Base-by-base conservation (phyloP, 1,140 invertebrate genomes). In the Melanaphis sacchari region DNA sequence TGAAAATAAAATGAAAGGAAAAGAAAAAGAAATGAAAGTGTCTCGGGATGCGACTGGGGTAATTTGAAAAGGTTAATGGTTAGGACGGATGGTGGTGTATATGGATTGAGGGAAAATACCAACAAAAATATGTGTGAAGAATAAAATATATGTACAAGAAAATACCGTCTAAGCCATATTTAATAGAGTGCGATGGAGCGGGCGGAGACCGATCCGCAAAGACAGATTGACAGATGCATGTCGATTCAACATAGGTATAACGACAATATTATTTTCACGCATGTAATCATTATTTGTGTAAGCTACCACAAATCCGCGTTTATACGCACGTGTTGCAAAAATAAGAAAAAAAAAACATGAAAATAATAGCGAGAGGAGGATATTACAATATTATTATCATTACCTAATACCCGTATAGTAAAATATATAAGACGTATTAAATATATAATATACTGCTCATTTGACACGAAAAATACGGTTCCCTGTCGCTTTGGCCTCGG, bases 141-240 rank as follows among this genome's bases (percentile, higher is more conserved):
- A 87, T 26, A 87, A 46, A 87, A 87, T 46, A 87, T 46, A 43
- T 46, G 31, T 87, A 87, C 84, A 41, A 87, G 4, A n/a, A 49
- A 87, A 87, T 88, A 88, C n/a, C n/a, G 18, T 52, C 87, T 88
- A 52, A 88, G 87, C 87, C 87, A 36, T 52, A 52, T 88, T 88
- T 88, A 88, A 88, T 88, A 36, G 87, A 36, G n/a, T 88, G 87
- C 46, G 31, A 3, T 24, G 43, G 46, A 49, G 43, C 46, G 87
- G 15, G 36, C 43, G 46, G n/a, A 52, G 22, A n/a, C 46, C 59
- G 31, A 66, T 66, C 31, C 59, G 31, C 59, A 66, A 31, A 66
- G 59, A 36, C 46, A 36, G 87, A 88, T 88, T 88, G 87, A 88
- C 43, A 52, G 87, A 88, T 52, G 87, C 87, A 41, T 41, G 87